Evolutionary conservation across 2,888 invertebrate species (phyloP), one percentile per base, ranked within the genome.

Genomic region (Drosophila mettleri): DNA sequence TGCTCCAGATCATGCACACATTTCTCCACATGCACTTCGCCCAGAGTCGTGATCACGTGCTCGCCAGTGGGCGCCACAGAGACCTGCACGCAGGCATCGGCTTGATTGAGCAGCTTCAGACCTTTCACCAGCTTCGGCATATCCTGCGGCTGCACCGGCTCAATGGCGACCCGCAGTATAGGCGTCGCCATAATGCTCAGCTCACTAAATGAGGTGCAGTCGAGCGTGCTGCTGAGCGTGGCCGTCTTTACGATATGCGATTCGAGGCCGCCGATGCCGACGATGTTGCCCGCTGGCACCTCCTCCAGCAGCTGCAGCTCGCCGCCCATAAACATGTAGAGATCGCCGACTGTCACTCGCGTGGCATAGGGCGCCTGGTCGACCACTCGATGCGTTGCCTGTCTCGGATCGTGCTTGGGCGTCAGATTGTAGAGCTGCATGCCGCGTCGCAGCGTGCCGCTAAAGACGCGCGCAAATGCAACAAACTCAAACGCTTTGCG

Each of bases 21-120:
- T 89, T 98, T 95, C 90, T 99, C 97, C 55, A 99, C 94, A 92
- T 99, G 99, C 2, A 99, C 97, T 93, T 99, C 98, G 0, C 99
- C 99, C 2, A 99, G 97, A 0, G 99, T 98, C 2, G 97, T 95
- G 31, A 99, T 93, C 1, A 99, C 97, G 90, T 98, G 96, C 90
- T 99, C 99, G 0, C 99, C 99, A 0, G 96, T 97, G 89, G 98
- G 97, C 92, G 98, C 97, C 16, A 99, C 94, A 1, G 96, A 93
- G 1, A 98, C 96, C 91, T 97, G 95, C 0, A 98, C 98, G 92
- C 98, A 98, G 0, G 98, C 97, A 93, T 99, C 99, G 0, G 92
- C 92, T 74, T 98, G 98, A 92, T 98, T 98, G 9, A 99, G 93
- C 22, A 98, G 92, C 90, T 96, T 96, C 33, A 99, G 93, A 0